phyloP scores from a whole-genome alignment of 2,797 vertebrate species.

The Myripristis murdjan region DNA sequence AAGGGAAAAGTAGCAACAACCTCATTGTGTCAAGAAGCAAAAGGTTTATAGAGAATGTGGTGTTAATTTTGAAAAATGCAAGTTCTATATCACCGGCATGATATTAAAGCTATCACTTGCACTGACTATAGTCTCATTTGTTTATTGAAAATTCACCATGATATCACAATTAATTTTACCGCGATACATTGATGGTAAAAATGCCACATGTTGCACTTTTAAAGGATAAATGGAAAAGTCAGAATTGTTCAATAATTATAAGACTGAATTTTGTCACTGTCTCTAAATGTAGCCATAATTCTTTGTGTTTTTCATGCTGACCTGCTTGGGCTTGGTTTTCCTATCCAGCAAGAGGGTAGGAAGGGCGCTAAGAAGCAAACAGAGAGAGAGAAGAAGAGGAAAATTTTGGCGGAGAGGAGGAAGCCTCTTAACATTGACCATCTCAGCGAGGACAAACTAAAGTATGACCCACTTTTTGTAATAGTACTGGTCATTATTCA shows the following conservation, averaged over 20 bases:
- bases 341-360: conserved; percentile 77
- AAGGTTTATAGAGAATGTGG: too few species aligned
- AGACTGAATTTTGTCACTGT: background rate
- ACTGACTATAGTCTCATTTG: too few species aligned
- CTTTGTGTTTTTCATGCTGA: background rate
- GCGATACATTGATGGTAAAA: too few species aligned
- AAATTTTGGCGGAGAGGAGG: conserved; percentile 84
- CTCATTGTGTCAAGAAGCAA: too few species aligned
- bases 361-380: conserved; percentile 86
- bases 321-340: conserved; percentile 2
- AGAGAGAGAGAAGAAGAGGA: conserved; percentile 86
- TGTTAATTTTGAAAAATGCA: too few species aligned
- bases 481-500: background rate
- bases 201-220: too few species aligned
- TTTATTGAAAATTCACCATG: too few species aligned
- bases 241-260: background rate
- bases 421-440: conserved; percentile 82
- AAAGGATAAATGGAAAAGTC: too few species aligned
- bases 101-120: too few species aligned
- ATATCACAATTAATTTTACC: too few species aligned
- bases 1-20: too few species aligned
- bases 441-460: conserved; percentile 84
- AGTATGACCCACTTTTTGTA: conserved; percentile 63
- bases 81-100: too few species aligned
- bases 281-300: background rate